Evolutionary conservation across 2,888 invertebrate species (phyloP).

Genomic region (Dexiosoma caninum): DNA sequence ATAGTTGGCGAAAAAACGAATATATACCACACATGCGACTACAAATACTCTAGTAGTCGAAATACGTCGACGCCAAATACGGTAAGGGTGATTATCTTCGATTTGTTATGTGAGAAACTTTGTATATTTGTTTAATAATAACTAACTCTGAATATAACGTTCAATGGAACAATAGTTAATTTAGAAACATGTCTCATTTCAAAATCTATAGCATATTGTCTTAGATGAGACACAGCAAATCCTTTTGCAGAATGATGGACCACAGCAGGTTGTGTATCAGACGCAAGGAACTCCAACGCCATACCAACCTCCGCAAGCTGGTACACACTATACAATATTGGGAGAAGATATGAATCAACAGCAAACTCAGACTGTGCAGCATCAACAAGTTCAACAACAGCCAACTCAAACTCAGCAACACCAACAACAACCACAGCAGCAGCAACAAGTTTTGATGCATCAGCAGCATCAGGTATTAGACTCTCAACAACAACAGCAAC

Average conservation of each 20-base stretch:
- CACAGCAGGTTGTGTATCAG: constrained; percentile 78
- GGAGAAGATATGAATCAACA: constrained; percentile 69
- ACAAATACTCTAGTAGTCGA: no score
- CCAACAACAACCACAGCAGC: constrained; percentile 68
- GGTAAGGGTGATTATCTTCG: no score
- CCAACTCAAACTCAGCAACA: constrained; percentile 68
- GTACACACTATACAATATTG: constrained; percentile 64
- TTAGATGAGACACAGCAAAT: constrained; percentile 66
- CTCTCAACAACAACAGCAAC: constrained; percentile 67
- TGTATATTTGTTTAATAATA: not conserved
- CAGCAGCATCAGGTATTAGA: constrained; percentile 66
- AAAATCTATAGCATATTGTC: constrained; percentile 45
- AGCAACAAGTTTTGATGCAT: constrained; percentile 67
- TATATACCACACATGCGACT: no score
- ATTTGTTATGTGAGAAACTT: no score
- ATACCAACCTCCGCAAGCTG: constrained; percentile 66
- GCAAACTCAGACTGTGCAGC: constrained; percentile 68
- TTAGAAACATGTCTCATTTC: not conserved
- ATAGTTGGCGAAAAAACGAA: no score
- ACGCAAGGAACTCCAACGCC: constrained; percentile 68
- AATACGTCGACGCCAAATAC: no score
- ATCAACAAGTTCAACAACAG: constrained; percentile 69
- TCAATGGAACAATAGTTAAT: not conserved
- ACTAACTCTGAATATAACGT: not conserved
- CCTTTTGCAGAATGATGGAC: constrained; percentile 75